A percentile compares a stretch with the other conserved stretches of the same genome.
phyloP scores from a whole-genome alignment of 1,140 invertebrate species.

The Platyscapa corneri region DNA sequence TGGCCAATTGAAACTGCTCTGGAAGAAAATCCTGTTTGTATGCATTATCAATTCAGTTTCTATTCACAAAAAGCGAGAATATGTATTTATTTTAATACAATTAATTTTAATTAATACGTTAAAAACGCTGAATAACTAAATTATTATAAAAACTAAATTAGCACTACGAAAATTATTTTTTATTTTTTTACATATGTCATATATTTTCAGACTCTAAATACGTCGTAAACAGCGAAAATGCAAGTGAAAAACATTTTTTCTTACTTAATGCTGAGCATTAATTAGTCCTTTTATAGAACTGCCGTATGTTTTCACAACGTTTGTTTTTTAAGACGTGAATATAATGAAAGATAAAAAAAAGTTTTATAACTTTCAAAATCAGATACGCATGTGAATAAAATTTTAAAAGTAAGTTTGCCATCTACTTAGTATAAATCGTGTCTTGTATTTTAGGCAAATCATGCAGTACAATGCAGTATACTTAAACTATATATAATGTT shows the following conservation, averaged over 20 bases:
- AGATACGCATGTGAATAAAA: not conserved
- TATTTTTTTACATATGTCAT: not conserved
- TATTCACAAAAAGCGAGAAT: not conserved
- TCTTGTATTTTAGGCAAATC: not conserved
- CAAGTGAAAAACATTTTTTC: constrained; percentile 9
- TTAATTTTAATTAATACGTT: not conserved
- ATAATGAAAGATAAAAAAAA: not conserved
- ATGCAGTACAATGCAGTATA: not conserved
- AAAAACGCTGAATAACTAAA: not conserved
- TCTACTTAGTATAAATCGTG: not conserved
- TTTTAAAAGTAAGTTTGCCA: not conserved
- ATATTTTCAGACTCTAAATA: not conserved
- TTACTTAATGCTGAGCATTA: constrained; percentile 23
- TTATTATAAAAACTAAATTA: not conserved
- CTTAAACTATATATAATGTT: not conserved
- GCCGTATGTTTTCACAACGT: not conserved
- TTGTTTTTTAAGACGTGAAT: not conserved
- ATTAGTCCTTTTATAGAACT: constrained; percentile 4
- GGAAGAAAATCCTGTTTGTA: not conserved
- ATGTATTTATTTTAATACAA: not conserved
- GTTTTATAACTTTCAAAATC: not conserved
- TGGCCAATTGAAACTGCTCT: not conserved
- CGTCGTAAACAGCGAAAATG: not conserved
- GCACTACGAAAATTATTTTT: not conserved
- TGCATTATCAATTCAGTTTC: not conserved